Evolutionary conservation across 2,113 vertebrate genomes (phyloP), one percentile per base, ranked within the genome.

Genomic region (Lampris megalopsis): DNA sequence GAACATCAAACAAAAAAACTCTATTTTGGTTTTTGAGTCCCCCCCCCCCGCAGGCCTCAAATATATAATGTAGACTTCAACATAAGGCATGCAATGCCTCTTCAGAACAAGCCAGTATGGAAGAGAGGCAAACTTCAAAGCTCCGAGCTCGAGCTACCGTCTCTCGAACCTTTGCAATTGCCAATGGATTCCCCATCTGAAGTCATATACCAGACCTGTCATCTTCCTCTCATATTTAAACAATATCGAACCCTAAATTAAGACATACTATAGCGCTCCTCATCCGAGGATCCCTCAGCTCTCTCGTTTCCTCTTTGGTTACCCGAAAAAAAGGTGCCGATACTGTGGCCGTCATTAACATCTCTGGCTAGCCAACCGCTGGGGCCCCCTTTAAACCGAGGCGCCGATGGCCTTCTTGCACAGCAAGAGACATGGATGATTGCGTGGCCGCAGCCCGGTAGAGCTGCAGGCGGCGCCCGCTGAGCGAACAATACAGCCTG

Each of bases 401-500:
- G 43, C 59, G 57, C 40, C 5, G 11, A 59, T 48, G 38, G 70
- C 24, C n/a, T 58, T 72, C 53, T 38, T 71, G 77, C 71, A 65
- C 52, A 63, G 63, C 61, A 13, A 35, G 70, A 84, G 67, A 78
- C 66, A 63, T 67, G 70, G 84, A 79, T 73, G 82, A 76, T 77
- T 90, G 50, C 40, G 53, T 50, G 70, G 67, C 54, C 57, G 71
- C 75, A 59, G 73, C 79, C 86, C 67, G 82, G 78, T 73, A 71
- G 74, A 81, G 73, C 67, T 9, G 63, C 35, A 54, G 63, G 42
- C 57, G 52, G 64, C 60, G 37, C 52, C 67, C 68, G 37, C 68
- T 35, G 75, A 77, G 13, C 13, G 80, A 92, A 92, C 93, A 92
- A 92, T 92, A 86, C 85, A 59, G 85, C 71, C 77, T 82, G 88